Base-by-base conservation (phyloP, 2,888 invertebrate genomes). In the Rhogogaster chlorosoma region DNA sequence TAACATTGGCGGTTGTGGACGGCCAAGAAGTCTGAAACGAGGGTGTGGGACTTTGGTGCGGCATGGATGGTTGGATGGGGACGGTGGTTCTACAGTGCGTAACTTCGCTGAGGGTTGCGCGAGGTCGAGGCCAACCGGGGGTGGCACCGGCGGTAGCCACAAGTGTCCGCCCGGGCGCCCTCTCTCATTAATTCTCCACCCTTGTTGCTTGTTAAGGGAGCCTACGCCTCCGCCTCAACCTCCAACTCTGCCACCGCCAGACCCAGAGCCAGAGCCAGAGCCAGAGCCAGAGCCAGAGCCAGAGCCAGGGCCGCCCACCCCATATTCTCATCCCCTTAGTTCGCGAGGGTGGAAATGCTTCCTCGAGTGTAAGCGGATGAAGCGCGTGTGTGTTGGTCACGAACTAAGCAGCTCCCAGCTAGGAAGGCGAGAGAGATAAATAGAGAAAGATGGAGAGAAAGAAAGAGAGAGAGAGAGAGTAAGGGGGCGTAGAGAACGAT, bases 131-230 rank as follows among this genome's bases (percentile, higher is more conserved):
- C 70, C 80, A 82, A 78, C 45, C 67, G 42, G 82, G 77, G 84
- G 89, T 91, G 83, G 83, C 49, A 83, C 67, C 91, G 92, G 90
- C 91, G 92, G 91, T 93, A 93, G 93, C 93, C 93, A 93, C 93
- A 93, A 93, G 93, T 93, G 93, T 93, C 93, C 92, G 92, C 92
- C 91, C 90, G 91, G 90, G 93, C 93, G 91, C 92, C 93, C 92
- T 92, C 92, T 92, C 93, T 93, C 93, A 93, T 93, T 93, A 93
- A 93, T 93, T 93, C 93, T 93, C 93, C 92, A 92, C 93, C 93
- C 93, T 93, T 92, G 93, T 91, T 92, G 92, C 93, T 93, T 93
- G 93, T 92, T 93, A 93, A 91, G 92, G 91, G 90, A 90, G 90
- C 88, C 85, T 83, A 90, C 88, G 90, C 89, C 84, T 85, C 88